phyloP scores from a whole-genome alignment of 2,797 vertebrate species.

The Cephalopachus bancanus region DNA sequence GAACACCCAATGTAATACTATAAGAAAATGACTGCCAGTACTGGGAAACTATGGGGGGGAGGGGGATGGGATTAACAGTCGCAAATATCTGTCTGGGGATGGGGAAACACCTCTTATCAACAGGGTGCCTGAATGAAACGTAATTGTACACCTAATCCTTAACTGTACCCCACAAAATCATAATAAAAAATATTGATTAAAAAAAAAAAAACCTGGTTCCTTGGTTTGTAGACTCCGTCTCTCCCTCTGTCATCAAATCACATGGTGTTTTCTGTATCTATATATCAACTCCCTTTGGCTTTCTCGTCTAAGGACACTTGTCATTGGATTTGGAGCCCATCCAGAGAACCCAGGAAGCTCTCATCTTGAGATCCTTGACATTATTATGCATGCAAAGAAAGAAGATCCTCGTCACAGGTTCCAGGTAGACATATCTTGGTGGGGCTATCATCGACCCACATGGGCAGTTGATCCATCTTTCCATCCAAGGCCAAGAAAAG shows the following conservation, averaged over 20 bases:
- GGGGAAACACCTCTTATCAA: no score
- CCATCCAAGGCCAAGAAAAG: fast-evolving
- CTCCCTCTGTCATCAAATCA: fast-evolving
- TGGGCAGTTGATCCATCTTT: neutral
- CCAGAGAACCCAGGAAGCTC: neutral
- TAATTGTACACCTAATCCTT: no score
- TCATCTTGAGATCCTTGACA: neutral
- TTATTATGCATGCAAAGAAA: neutral
- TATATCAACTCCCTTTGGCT: neutral
- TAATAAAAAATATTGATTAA: no score
- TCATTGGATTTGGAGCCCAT: neutral
- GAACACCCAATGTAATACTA: no score
- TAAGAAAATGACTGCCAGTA: no score
- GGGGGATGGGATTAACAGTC: no score
- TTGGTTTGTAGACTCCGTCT: neutral
- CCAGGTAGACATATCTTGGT: no score
- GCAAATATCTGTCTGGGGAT: no score
- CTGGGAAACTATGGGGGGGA: no score
- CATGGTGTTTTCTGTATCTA: fast-evolving
- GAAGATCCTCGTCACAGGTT: neutral
- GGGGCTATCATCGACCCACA: no score
- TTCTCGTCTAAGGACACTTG: neutral
- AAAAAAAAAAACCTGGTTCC: neutral
- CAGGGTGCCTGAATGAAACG: no score
- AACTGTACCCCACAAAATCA: no score